Conservation (phyloP, 2,888 invertebrate genomes). For the Drosophila koepferae region DNA sequence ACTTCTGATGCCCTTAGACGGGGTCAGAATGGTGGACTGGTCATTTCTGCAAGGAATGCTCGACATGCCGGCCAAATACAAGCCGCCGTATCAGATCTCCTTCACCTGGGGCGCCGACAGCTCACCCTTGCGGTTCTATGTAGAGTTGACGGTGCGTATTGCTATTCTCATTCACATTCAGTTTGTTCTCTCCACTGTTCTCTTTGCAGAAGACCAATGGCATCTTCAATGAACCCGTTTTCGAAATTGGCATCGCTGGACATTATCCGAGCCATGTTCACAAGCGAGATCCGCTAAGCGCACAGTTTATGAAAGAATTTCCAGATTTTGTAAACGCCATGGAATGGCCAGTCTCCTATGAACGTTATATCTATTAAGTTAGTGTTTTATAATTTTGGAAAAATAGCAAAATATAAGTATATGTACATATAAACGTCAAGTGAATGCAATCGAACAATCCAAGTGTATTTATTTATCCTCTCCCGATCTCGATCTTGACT, state of each 20-base stretch:
- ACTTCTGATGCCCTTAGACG: slow-evolving; percentile 71
- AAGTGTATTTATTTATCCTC: slow-evolving; percentile 15
- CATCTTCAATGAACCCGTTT: slow-evolving; percentile 63
- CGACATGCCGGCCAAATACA: slow-evolving; percentile 56
- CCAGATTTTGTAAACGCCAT: slow-evolving; percentile 86
- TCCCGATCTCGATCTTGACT: background rate
- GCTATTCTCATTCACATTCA: too few relatives aligned
- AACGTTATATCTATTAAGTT: slow-evolving; percentile 79
- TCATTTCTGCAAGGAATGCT: slow-evolving; percentile 74
- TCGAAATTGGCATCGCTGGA: slow-evolving; percentile 85
- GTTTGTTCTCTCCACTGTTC: too few relatives aligned
- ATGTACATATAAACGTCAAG: background rate
- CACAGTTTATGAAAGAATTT: slow-evolving; percentile 85
- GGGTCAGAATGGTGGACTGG: slow-evolving; percentile 74
- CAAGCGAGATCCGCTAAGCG: slow-evolving; percentile 84
- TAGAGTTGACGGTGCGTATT: slow-evolving; percentile 70
- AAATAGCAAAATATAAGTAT: slow-evolving; percentile 9
- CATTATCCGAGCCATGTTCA: slow-evolving; percentile 86
- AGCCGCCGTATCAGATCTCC: slow-evolving; percentile 78
- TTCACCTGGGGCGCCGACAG: slow-evolving; percentile 73
- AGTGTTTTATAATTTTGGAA: background rate
- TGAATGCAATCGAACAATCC: background rate
- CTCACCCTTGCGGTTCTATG: slow-evolving; percentile 70
- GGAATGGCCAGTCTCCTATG: slow-evolving; percentile 86
- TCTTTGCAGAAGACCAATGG: slow-evolving; percentile 57